Percentiles rank a stretch among this genome's conserved stretches.
Evolutionary conservation across 2,113 vertebrate species (phyloP).

Genomic region (Sinocyclocheilus rhinocerous): DNA sequence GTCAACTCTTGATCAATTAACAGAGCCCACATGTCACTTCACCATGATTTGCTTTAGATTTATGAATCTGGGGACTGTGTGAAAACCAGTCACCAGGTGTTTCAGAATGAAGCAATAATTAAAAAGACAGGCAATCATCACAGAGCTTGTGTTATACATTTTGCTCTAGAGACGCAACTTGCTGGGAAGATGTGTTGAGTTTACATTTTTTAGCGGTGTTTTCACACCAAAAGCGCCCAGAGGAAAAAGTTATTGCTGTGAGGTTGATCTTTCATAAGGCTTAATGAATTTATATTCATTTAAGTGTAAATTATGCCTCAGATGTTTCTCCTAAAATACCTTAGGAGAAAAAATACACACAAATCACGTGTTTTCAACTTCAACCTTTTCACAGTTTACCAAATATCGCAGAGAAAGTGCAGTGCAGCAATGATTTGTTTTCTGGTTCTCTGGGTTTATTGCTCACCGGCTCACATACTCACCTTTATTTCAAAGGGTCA

Average conservation of each 20-base stretch:
- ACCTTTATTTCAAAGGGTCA: slow-evolving; percentile 2
- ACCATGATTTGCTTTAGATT: slow-evolving; percentile 2
- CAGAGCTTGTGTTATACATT: background rate
- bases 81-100: background rate
- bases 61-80: background rate
- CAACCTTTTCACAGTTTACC: background rate
- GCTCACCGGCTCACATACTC: background rate
- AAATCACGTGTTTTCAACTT: background rate
- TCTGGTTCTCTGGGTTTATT: background rate
- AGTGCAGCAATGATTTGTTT: background rate
- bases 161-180: background rate
- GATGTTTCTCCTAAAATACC: background rate
- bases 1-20: background rate
- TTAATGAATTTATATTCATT: background rate
- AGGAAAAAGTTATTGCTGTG: background rate
- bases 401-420: background rate
- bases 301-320: background rate
- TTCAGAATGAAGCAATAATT: background rate
- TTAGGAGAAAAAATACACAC: no score
- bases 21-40: background rate
- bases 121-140: background rate
- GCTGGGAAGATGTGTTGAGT: no score
- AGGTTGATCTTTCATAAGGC: background rate
- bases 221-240: background rate
- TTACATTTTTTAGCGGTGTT: background rate